Evolutionary conservation across 2,797 vertebrate species (phyloP).

Genomic region (Lepilemur septentrionalis): DNA sequence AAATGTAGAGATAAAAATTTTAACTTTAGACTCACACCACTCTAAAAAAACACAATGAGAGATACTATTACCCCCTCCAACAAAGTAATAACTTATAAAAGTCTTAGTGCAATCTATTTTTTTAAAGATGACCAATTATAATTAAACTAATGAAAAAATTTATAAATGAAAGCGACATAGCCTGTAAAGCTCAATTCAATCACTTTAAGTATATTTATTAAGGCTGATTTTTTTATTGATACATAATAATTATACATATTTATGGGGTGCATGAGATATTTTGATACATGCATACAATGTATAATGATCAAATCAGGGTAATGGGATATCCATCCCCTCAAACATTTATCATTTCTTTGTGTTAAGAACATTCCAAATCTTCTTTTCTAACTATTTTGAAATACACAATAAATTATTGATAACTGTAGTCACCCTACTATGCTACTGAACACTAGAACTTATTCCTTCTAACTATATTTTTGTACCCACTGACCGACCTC

Average conservation of each 20-base stretch:
- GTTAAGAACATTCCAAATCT: background rate
- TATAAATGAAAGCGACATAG: conserved; percentile 33
- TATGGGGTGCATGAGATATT: background rate
- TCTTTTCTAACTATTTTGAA: background rate
- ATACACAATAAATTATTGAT: background rate
- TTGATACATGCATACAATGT: background rate
- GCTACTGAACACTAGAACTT: background rate
- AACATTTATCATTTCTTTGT: background rate
- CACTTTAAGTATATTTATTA: background rate
- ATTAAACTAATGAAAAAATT: background rate
- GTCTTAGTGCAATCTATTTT: background rate
- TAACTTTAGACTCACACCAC: background rate
- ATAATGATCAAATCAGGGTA: background rate
- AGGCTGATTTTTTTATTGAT: background rate
- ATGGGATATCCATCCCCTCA: background rate
- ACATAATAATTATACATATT: background rate
- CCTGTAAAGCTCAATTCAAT: conserved; percentile 5
- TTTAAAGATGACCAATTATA: background rate
- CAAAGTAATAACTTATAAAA: conserved; percentile 5
- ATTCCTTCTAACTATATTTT: background rate
- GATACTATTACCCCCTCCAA: background rate
- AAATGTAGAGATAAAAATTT: background rate
- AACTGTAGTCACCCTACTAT: background rate
- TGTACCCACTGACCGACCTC: background rate
- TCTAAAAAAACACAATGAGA: background rate